Evolutionary conservation across 2,797 vertebrate genomes (phyloP).

Genomic region (Anas capensis): DNA sequence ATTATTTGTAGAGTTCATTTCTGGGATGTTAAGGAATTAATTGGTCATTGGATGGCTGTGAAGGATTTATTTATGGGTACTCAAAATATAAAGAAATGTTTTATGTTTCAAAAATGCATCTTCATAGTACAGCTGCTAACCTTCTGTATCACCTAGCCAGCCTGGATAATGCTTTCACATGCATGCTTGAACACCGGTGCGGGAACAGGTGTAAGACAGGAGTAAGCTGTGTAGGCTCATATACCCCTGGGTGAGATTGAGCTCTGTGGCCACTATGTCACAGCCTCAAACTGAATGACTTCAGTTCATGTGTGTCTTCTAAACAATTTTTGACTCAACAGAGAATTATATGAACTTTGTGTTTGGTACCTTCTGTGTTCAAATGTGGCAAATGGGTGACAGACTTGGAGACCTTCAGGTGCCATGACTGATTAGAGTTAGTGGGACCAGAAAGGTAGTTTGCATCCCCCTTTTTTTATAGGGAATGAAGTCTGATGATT

Average conservation of each 20-base stretch:
- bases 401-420: background rate
- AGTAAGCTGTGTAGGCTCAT: background rate
- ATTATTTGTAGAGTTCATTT: background rate
- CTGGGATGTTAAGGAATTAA: background rate
- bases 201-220: background rate
- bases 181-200: background rate
- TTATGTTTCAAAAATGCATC: background rate
- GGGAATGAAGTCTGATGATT: background rate
- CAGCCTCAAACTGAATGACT: background rate
- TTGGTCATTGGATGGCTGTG: background rate
- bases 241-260: background rate
- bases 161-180: background rate
- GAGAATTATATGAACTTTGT: background rate
- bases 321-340: background rate
- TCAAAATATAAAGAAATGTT: background rate
- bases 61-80: background rate
- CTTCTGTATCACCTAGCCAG: background rate
- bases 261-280: background rate
- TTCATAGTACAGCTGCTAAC: background rate
- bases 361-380: background rate
- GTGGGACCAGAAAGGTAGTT: constrained; percentile 24
- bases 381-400: background rate
- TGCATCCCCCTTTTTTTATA: background rate
- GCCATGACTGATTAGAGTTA: background rate
- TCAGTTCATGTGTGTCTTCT: background rate